A percentile compares a stretch with the other conserved stretches of the same genome.
These are phyloP conservation scores for Agonum fuliginosum DNA, from an alignment of 2,888 invertebrate species.

Conservation along the genomic window DNA sequence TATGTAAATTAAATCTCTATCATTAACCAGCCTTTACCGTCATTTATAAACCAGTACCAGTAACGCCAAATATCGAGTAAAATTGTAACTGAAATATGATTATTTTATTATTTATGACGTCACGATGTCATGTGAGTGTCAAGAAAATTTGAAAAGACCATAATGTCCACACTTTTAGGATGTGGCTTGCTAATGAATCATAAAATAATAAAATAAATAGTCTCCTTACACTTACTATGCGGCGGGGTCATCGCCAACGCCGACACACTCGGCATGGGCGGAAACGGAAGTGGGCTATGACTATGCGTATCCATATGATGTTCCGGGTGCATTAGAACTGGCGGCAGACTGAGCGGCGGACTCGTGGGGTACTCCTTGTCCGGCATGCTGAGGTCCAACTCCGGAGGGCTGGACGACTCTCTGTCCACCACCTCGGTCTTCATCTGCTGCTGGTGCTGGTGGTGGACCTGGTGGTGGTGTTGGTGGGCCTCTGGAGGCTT, in stretches of 20 bases:
- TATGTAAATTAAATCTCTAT: too few relatives aligned
- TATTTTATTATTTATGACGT: too few relatives aligned
- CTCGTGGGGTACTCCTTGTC: constrained; percentile 72
- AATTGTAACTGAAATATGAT: too few relatives aligned
- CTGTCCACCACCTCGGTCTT: constrained; percentile 66
- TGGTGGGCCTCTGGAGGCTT: constrained; percentile 62
- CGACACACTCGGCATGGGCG: constrained; percentile 83
- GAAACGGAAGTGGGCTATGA: constrained; percentile 79
- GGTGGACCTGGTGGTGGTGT: constrained; percentile 58
- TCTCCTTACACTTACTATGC: constrained; percentile 82
- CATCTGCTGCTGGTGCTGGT: constrained; percentile 42
- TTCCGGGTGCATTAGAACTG: constrained; percentile 68
- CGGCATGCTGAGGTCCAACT: constrained; percentile 69
- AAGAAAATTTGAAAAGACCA: too few relatives aligned
- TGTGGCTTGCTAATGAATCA: too few relatives aligned
- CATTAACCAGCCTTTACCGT: too few relatives aligned
- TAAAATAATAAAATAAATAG: too few relatives aligned
- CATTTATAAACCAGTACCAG: too few relatives aligned
- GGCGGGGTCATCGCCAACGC: constrained; percentile 88
- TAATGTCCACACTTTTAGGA: too few relatives aligned
- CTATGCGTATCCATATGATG: constrained; percentile 69
- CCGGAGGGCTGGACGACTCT: constrained; percentile 67
- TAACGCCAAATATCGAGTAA: too few relatives aligned
- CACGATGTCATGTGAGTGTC: too few relatives aligned
- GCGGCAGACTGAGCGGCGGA: constrained; percentile 75